phyloP scores from a whole-genome alignment of 2,888 invertebrate genomes.

The Epistrophe grossulariae region DNA sequence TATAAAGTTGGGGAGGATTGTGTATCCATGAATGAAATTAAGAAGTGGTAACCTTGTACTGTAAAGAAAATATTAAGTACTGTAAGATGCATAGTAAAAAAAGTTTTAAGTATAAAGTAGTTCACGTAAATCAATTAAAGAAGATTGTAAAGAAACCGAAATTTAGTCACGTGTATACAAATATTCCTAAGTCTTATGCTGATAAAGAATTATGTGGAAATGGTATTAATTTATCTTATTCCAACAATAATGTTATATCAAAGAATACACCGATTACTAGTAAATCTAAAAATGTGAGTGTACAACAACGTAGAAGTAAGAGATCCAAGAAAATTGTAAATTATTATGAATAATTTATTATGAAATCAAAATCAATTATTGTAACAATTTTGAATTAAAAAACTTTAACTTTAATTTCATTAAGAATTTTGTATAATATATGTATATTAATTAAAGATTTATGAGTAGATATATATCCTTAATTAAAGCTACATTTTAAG shows the following conservation, averaged over 20 bases:
- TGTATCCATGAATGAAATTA: conserved; percentile 5
- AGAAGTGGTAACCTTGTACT: conserved; percentile 26
- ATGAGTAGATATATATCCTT: no score
- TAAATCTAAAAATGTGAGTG: not conserved
- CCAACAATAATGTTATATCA: not conserved
- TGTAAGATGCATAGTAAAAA: conserved; percentile 29
- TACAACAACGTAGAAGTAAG: conserved; percentile 8
- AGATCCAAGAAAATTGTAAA: conserved; percentile 23
- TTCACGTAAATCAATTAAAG: conserved; percentile 25
- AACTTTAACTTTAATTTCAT: no score
- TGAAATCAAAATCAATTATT: no score
- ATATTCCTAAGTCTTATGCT: conserved; percentile 6
- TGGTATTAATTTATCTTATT: not conserved
- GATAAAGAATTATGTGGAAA: no score
- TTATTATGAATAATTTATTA: not conserved
- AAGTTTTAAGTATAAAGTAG: conserved; percentile 6
- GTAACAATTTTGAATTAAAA: no score
- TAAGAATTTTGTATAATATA: no score
- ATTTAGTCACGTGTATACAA: conserved; percentile 5
- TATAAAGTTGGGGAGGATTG: conserved; percentile 39
- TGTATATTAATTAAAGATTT: no score
- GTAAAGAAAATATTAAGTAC: conserved; percentile 23
- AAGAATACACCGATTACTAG: not conserved
- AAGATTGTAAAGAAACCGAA: not conserved
- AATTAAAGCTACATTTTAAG: no score